Evolutionary conservation across 2,797 vertebrate genomes (phyloP).

Genomic region (Oreortyx pictus): DNA sequence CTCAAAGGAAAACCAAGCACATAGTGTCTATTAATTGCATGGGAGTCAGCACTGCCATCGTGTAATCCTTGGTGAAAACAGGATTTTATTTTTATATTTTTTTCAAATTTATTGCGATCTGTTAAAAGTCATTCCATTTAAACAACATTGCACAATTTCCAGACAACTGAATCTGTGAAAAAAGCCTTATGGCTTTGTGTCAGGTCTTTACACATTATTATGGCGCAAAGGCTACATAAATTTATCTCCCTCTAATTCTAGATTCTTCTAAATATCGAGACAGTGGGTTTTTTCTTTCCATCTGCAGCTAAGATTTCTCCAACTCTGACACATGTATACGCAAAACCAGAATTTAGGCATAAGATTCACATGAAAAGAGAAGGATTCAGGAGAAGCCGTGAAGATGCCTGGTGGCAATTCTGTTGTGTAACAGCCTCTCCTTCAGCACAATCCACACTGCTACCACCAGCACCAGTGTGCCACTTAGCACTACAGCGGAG

Average conservation of each 20-base stretch:
- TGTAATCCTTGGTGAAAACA: constrained; percentile 54
- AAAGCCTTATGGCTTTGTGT: constrained; percentile 75
- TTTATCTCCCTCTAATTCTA: constrained; percentile 67
- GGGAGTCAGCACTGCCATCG: constrained; percentile 34
- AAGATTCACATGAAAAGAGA: constrained; percentile 6
- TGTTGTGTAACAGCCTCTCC: not conserved
- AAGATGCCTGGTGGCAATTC: not conserved
- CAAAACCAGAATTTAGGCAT: constrained; percentile 24
- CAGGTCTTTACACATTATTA: constrained; percentile 73
- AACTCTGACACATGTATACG: constrained; percentile 25
- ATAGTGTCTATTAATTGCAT: constrained; percentile 12
- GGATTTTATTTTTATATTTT: not conserved
- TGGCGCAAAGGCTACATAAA: constrained; percentile 73
- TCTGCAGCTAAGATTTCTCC: constrained; percentile 43
- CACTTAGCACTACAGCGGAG: not conserved
- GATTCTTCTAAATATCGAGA: constrained; percentile 63
- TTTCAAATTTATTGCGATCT: constrained; percentile 23
- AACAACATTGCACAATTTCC: constrained; percentile 63
- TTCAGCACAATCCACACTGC: rapidly evolving
- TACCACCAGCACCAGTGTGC: not conserved
- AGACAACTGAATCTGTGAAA: constrained; percentile 68
- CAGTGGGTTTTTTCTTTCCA: not conserved
- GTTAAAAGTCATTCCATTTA: constrained; percentile 54
- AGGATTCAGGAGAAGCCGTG: constrained; percentile 18
- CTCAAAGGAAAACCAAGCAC: constrained; percentile 48